A percentile compares a stretch with the other conserved stretches of the same genome.
phyloP scores from a whole-genome alignment of 23 tunicate genomes.

The Clavelina lepadiformis region DNA sequence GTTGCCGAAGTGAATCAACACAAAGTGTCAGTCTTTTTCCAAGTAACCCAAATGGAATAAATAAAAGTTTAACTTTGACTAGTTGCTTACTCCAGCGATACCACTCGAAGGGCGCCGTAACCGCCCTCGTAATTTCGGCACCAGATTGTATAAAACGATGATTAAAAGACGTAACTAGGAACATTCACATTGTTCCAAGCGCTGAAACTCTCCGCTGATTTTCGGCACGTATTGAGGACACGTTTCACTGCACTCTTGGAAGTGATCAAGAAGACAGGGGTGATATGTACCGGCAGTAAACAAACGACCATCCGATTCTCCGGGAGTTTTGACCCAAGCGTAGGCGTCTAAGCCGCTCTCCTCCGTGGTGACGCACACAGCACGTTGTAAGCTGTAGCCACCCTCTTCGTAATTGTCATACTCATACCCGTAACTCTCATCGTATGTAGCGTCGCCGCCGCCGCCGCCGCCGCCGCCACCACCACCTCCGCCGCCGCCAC shows the following conservation, averaged over 20 bases:
- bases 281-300: slow-evolving; percentile 89
- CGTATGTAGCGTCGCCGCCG: neutral
- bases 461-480: slow-evolving; percentile 16
- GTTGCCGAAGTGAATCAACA: too few relatives aligned
- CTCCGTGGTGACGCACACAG: slow-evolving; percentile 31
- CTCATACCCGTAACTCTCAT: neutral
- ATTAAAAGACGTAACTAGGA: too few relatives aligned
- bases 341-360: slow-evolving; percentile 69
- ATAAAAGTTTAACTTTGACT: too few relatives aligned
- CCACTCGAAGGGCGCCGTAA: too few relatives aligned
- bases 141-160: too few relatives aligned
- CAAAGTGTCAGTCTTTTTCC: too few relatives aligned
- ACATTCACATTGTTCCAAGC: slow-evolving; percentile 58
- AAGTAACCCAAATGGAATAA: too few relatives aligned
- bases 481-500: slow-evolving; percentile 17
- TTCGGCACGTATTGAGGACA: slow-evolving; percentile 94
- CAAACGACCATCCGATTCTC: slow-evolving; percentile 95
- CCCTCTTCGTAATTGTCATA: slow-evolving; percentile 19
- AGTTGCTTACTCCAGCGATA: too few relatives aligned
- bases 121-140: too few relatives aligned
- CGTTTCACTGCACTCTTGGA: slow-evolving; percentile 73
- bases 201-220: slow-evolving; percentile 81
- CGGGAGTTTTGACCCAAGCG: slow-evolving; percentile 97
- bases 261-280: slow-evolving; percentile 79
- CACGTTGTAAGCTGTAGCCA: neutral